phyloP scores from a whole-genome alignment of 2,888 invertebrate species.

The Syritta pipiens region DNA sequence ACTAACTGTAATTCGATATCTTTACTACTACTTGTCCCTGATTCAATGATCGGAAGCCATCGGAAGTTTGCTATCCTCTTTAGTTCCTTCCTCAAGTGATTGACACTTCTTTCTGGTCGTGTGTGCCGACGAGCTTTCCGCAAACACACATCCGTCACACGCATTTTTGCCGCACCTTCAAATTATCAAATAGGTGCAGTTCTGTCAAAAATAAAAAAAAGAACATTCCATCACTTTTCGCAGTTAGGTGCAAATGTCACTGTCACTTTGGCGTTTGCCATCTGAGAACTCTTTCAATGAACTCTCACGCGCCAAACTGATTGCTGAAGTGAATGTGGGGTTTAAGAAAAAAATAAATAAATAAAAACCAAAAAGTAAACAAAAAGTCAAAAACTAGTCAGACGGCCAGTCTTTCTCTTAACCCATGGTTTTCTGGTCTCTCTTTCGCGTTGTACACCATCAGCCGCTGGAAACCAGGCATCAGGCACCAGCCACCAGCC shows the following conservation, averaged over 20 bases:
- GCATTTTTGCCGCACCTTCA: too few species aligned
- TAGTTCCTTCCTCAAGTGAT: not conserved
- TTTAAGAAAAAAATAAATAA: conserved; percentile 13
- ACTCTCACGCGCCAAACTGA: conserved; percentile 25
- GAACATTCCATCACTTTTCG: not conserved
- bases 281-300: conserved; percentile 46
- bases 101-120: conserved; percentile 11
- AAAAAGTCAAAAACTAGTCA: conserved; percentile 37
- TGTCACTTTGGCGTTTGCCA: not conserved
- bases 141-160: conserved; percentile 41
- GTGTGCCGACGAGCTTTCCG: conserved; percentile 9
- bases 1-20: conserved; percentile 36
- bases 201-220: not conserved
- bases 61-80: not conserved
- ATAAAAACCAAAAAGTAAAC: conserved; percentile 24
- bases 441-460: conserved; percentile 50
- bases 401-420: conserved; percentile 56
- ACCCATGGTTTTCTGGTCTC: conserved; percentile 45
- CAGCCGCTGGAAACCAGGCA: not conserved
- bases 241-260: conserved; percentile 21
- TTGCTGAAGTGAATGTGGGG: conserved; percentile 32
- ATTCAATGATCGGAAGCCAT: conserved; percentile 13
- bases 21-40: not conserved
- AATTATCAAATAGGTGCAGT: too few species aligned
- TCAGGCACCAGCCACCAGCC: conserved; percentile 1